Base-by-base conservation (phyloP, 2,888 invertebrate genomes). In the Nomada fucata region DNA sequence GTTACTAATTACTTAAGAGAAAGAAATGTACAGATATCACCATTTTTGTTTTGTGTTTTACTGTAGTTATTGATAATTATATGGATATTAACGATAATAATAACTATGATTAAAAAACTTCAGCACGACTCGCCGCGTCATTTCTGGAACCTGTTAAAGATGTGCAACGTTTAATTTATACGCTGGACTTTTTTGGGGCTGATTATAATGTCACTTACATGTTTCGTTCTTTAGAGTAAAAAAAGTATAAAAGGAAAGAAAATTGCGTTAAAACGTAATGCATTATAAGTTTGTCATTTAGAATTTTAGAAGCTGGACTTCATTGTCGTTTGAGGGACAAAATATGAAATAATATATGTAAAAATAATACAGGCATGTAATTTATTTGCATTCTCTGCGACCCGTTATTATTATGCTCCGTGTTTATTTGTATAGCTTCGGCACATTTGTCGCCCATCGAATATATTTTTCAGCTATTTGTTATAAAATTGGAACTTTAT, bases 11-110 rank as follows among this genome's bases (percentile, higher is more conserved):
- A 91, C 91, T 91, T 93, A 93, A 93, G 93, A 85, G 44, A 65
- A 80, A 93, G 87, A 86, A 79, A 92, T 94, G 93, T 94, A 94
- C 93, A 93, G 93, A 92, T 93, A 94, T 93, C 92, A 93, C 90
- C 89, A 88, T 92, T 93, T 93, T 93, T 92, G 93, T 94, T 93
- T 93, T 93, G 93, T 94, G 93, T 94, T 93, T 93, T 93, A 93
- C 92, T 93, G 93, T 94, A 94, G 93, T 92, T 94, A 94, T 94
- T 92, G 91, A 93, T 93, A 93, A 94, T 93, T 93, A 93, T 93
- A 94, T 93, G 93, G 92, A 93, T 93, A 93, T 93, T 93, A 93
- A 93, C 90, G 92, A 93, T 93, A 93, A 93, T 93, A 93, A 93
- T 93, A 93, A 93, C 93, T 93, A 93, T 93, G 92, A 93, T 93